A percentile compares a stretch with the other conserved stretches of the same genome.
Conservation (phyloP, 2,797 vertebrate genomes). For the Centroberyx gerrardi region DNA sequence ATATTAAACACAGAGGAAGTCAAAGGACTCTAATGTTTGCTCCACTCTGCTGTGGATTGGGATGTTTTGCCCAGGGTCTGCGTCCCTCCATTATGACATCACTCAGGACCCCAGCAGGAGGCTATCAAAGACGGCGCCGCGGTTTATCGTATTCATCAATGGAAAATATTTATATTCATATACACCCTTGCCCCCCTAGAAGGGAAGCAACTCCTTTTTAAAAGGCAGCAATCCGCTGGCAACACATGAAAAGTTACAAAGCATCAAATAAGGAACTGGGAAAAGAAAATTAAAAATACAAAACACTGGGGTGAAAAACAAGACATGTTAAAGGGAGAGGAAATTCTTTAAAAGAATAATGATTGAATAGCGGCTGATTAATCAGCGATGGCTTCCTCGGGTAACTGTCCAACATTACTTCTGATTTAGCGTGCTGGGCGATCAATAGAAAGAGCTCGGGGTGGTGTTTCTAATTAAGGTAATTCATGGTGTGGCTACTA, state of each 20-base stretch:
- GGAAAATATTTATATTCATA: constrained; percentile 86
- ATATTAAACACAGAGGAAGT: constrained; percentile 84
- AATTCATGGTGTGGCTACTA: constrained; percentile 82
- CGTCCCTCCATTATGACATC: constrained; percentile 85
- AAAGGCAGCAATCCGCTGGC: constrained; percentile 79
- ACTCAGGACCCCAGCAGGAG: constrained; percentile 77
- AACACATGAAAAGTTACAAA: constrained; percentile 86
- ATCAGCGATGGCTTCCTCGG: constrained; percentile 69
- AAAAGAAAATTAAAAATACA: constrained; percentile 86
- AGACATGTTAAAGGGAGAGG: constrained; percentile 70
- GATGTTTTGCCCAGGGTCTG: constrained; percentile 79
- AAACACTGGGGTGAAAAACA: constrained; percentile 68
- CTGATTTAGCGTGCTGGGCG: constrained; percentile 74
- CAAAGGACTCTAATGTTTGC: constrained; percentile 79
- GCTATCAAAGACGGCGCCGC: constrained; percentile 81
- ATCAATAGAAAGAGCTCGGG: constrained; percentile 84
- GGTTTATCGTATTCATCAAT: constrained; percentile 87
- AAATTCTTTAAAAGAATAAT: constrained; percentile 72
- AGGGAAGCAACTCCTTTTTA: constrained; percentile 77
- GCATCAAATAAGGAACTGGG: constrained; percentile 81
- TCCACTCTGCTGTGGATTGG: constrained; percentile 74
- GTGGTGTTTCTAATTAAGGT: constrained; percentile 87
- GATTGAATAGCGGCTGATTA: constrained; percentile 74
- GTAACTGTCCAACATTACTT: constrained; percentile 79
- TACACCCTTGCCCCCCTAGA: constrained; percentile 72